Conservation (phyloP, 2,888 invertebrate genomes). For the Lutraria lutraria region DNA sequence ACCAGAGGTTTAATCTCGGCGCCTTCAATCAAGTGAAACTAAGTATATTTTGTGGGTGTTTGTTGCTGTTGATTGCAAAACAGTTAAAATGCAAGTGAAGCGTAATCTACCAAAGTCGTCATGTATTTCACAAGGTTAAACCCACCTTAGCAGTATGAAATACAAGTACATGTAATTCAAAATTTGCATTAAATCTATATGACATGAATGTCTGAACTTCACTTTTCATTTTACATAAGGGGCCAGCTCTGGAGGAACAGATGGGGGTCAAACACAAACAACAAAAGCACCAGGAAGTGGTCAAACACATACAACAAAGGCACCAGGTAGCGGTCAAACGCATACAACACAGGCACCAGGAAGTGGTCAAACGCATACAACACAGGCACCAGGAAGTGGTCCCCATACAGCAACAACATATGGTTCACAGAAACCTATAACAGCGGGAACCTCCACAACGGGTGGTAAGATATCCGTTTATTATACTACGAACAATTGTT, state of each 20-base stretch:
- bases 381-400: background rate
- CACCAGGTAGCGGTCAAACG: background rate
- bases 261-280: background rate
- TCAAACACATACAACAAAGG: background rate
- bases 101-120: too few relatives aligned
- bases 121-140: too few relatives aligned
- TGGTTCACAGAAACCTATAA: slow-evolving; percentile 19
- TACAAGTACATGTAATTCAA: too few relatives aligned
- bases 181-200: too few relatives aligned
- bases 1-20: too few relatives aligned
- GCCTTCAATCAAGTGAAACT: too few relatives aligned
- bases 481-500: too few relatives aligned
- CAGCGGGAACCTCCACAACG: slow-evolving; percentile 22
- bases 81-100: too few relatives aligned
- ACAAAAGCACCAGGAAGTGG: background rate
- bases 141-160: too few relatives aligned
- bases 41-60: too few relatives aligned
- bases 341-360: background rate
- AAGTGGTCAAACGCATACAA: background rate
- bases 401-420: background rate
- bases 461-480: slow-evolving; percentile 27
- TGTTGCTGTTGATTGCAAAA: too few relatives aligned
- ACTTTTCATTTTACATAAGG: background rate
- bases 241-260: background rate
- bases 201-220: background rate